phyloP scores from a whole-genome alignment of 2,888 invertebrate species.

The Callyntrura sp. region DNA sequence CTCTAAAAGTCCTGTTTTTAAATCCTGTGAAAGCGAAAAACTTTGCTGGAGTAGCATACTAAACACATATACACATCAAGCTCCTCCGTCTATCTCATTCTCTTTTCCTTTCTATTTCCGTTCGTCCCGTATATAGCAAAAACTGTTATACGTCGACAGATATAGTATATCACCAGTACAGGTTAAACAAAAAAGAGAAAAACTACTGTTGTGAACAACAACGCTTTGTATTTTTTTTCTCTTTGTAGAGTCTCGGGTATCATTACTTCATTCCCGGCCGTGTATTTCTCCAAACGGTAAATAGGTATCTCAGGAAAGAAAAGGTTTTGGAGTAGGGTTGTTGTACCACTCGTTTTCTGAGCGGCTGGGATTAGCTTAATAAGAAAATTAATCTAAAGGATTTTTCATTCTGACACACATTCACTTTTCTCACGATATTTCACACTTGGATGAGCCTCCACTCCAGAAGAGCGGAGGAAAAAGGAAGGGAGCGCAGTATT shows the following conservation, averaged over 20 bases:
- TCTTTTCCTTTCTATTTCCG: slow-evolving; percentile 17
- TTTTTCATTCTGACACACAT: slow-evolving; percentile 79
- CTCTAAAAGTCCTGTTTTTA: background rate
- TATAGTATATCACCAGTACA: no score
- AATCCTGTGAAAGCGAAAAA: slow-evolving; percentile 1
- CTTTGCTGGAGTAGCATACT: background rate
- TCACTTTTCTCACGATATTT: slow-evolving; percentile 80
- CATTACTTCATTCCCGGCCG: slow-evolving; percentile 37
- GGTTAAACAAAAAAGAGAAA: slow-evolving; percentile 9
- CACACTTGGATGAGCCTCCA: slow-evolving; percentile 73
- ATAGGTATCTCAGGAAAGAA: background rate
- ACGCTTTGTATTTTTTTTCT: slow-evolving; percentile 28
- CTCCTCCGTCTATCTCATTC: background rate
- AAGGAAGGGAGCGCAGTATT: background rate
- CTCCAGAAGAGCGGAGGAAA: slow-evolving; percentile 14
- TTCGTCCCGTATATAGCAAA: no score
- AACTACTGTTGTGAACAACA: slow-evolving; percentile 13
- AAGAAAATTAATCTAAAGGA: slow-evolving; percentile 81
- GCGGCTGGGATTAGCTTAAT: slow-evolving; percentile 80
- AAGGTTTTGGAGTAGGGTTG: background rate
- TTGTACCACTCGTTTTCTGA: background rate
- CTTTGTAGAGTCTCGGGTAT: slow-evolving; percentile 5
- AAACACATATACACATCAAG: background rate
- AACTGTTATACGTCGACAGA: no score
- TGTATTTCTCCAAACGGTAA: slow-evolving; percentile 14